Base-by-base conservation (phyloP, 2,797 vertebrate species). In the Eremophila alpestris region DNA sequence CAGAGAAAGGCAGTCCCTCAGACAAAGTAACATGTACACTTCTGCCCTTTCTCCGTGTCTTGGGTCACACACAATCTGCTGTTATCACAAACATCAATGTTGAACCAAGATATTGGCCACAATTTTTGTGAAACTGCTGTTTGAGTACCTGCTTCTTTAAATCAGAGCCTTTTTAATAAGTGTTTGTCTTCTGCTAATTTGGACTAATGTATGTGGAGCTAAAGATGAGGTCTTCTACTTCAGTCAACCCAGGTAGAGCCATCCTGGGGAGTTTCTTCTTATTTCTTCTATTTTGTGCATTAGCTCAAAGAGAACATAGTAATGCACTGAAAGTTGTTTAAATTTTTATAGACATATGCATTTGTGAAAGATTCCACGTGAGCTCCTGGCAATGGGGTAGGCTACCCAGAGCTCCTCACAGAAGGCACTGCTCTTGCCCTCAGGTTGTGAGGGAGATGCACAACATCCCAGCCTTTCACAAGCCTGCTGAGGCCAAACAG, bases 341-440 rank as follows among this genome's bases (percentile, higher is more conserved):
- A 17, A 8, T 77, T 90, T 91, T 85, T 77, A 36, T 74, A 30
- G 19, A 87, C 55, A 7, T 43, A 34, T 58, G n/a, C 23, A 27
- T 73, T 69, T 74, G 8, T 60, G 38, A 67, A 67, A 59, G 60
- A 34, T 38, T 36, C 19, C 38, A 6, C 0, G 1, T 0, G 0
- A 69, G 32, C 20, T 76, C 9, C 52, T 77, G 29, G 24, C 14
- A 21, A 10, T 23, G 36, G 20, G 4, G 3, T n/a, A 15, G 30
- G 41, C 51, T 78, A 15, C 34, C 11, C 22, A 27, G 40, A 32
- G 12, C 16, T 26, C 11, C 41, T 71, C 34, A 38, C 32, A 8
- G 0, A 5, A 71, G 51, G 34, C 26, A 13, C 11, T 89, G 19
- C 16, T 83, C 16, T 91, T 85, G 22, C n/a, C 29, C 52, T 71